Evolutionary conservation across 2,113 vertebrate genomes (phyloP).

Genomic region (Girardinichthys multiradiatus): DNA sequence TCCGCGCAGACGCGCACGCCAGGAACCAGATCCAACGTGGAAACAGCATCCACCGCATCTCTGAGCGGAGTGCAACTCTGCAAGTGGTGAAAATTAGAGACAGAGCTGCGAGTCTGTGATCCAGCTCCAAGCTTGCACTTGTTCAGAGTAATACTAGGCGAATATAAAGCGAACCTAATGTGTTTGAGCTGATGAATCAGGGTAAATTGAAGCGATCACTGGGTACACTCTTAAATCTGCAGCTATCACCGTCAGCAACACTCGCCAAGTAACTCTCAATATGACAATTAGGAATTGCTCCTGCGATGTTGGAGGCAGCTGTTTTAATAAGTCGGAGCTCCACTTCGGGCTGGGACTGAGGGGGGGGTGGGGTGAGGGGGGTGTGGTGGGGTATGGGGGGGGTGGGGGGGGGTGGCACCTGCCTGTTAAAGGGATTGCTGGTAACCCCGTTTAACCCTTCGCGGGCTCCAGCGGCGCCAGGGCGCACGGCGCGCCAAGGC

Average conservation of each 20-base stretch:
- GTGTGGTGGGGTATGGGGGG: too few species aligned
- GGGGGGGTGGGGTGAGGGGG: slow-evolving; percentile 79
- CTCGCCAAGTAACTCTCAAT: slow-evolving; percentile 81
- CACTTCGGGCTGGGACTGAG: slow-evolving; percentile 82
- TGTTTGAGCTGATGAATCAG: slow-evolving; percentile 40
- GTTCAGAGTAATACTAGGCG: not conserved
- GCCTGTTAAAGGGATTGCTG: slow-evolving; percentile 87
- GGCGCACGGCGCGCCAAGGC: slow-evolving; percentile 43
- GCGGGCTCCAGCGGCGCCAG: slow-evolving; percentile 37
- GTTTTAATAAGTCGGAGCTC: slow-evolving; percentile 64
- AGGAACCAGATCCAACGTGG: slow-evolving; percentile 83
- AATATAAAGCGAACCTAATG: slow-evolving; percentile 25
- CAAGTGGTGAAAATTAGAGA: not conserved
- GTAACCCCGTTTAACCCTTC: slow-evolving; percentile 91
- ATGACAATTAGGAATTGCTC: slow-evolving; percentile 87
- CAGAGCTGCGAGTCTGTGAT: not conserved
- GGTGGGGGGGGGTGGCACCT: slow-evolving; percentile 86
- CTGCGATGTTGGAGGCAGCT: slow-evolving; percentile 84
- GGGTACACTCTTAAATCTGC: slow-evolving; percentile 51
- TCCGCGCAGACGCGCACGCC: slow-evolving; percentile 75
- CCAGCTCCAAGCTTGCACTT: not conserved
- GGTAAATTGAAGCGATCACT: slow-evolving; percentile 61
- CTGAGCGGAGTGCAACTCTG: slow-evolving; percentile 38
- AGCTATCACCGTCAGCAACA: slow-evolving; percentile 72
- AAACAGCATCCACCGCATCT: slow-evolving; percentile 85